phyloP scores from a whole-genome alignment of 2,888 invertebrate species.

The Mimas tiliae region DNA sequence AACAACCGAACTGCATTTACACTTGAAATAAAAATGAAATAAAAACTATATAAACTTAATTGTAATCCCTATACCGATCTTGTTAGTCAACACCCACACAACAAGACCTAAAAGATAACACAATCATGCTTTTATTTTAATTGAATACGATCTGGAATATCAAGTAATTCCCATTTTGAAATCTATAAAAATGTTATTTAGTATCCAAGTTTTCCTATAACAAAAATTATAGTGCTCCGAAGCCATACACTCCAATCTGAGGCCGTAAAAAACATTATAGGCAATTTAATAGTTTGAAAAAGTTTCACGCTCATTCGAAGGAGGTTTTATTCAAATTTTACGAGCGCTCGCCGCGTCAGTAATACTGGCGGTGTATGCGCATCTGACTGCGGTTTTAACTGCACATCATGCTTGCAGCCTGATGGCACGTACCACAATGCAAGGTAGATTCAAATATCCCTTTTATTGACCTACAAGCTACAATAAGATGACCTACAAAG shows the following conservation, averaged over 20 bases:
- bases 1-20: too few species aligned
- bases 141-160: constrained; percentile 16
- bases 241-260: constrained; percentile 31
- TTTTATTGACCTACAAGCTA: too few species aligned
- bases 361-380: constrained; percentile 50
- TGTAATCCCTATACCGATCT: background rate
- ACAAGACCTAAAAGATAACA: constrained; percentile 9
- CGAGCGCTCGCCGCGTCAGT: constrained; percentile 37
- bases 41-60: background rate
- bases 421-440: constrained; percentile 28
- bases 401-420: constrained; percentile 2
- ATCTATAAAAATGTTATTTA: constrained; percentile 27
- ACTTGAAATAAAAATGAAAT: background rate
- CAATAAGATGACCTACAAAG: background rate
- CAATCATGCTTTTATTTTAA: constrained; percentile 14
- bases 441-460: constrained; percentile 37
- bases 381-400: constrained; percentile 44
- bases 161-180: constrained; percentile 14
- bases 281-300: constrained; percentile 43
- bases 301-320: constrained; percentile 41
- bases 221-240: constrained; percentile 28
- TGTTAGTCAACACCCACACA: constrained; percentile 3
- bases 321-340: constrained; percentile 51
- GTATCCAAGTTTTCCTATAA: constrained; percentile 33
- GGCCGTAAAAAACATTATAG: constrained; percentile 39